Base-by-base conservation (phyloP, 2,888 invertebrate genomes). In the Ferrisia virgata region DNA sequence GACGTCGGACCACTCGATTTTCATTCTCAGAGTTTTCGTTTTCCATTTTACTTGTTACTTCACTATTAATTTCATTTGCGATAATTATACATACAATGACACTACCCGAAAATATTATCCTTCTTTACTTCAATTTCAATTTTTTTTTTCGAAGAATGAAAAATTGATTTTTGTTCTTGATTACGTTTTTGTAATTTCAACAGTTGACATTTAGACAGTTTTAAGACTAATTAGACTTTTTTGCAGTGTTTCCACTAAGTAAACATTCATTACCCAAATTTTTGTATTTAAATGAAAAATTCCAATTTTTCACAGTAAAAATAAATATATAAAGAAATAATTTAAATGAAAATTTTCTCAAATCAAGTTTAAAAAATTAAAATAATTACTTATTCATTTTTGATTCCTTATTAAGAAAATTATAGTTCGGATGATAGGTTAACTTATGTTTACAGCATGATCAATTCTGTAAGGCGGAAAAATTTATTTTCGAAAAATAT, bases 171-270 rank as follows among this genome's bases (percentile, higher is more conserved):
- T 36, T 11, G 33, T 18, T 36, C 18, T 0, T 33, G 36, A 76
- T 76, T 76, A 76, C 18, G n/a, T 76, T 76, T 64, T 76, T 76
- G 72, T 76, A 76, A 76, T 76, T 76, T 76, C 36, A 9, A 36
- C 2, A 8, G 9, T 9, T 8, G 72, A 36, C 36, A 18, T 18
- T n/a, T 36, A 18, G 72, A 36, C 72, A 25, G 72, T 36, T 76
- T 11, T 4, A 76, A 18, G 36, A 5, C 31, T n/a, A n/a, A 11
- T 31, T 31, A 33, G 18, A 33, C n/a, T n/a, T 36, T 36, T 76
- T 36, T 22, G 6, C 36, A 31, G 72, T 36, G 72, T 76, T 76
- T 18, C 18, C 4, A 18, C 6, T 36, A 36, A 0, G 36, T 13
- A 31, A 28, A 13, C 13, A 13, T 64, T 28, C n/a, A n/a, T 64